Base-by-base conservation (phyloP, 2,113 vertebrate species). In the Pterocles gutturalis region DNA sequence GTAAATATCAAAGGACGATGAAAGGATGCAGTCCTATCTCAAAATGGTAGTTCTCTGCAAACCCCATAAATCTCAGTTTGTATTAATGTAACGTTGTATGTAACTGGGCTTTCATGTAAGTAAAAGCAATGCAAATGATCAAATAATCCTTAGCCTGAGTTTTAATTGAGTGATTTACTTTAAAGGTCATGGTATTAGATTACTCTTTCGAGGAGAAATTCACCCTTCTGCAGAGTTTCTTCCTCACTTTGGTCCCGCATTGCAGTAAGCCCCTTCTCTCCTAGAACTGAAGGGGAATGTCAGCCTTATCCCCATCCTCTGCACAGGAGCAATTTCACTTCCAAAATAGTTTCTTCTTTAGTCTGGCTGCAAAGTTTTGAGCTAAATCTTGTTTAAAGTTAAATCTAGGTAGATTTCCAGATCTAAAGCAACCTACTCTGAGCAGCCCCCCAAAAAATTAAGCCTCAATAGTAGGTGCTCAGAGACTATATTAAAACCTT, bases 1-100 rank as follows among this genome's bases (percentile, higher is more conserved):
- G 94, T 92, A 97, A 97, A 97, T 97, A 97, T 95, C 97, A 97
- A 97, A 97, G 94, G 89, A 96, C 8, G 66, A 96, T 93, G 89
- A 97, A 96, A 97, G 93, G 93, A 97, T 92, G 90, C 22, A 3
- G 85, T 79, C 78, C 95, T 94, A 93, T 96, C 94, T 96, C 85
- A 86, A 72, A 97, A 95, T 71, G 94, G 89, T 95, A 87, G 78
- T 89, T 77, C 46, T 72, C 93, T 81, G 76, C 66, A 89, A 96
- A 96, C 72, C 49, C 93, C 71, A 93, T 67, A 90, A 83, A 96
- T 95, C 90, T 57, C 62, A 64, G 91, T 95, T 94, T 97, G 89
- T 92, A 96, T 94, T 97, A 96, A 96, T 80, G 95, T 93, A 96
- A 91, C n/a, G 3, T 93, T 95, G 90, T 84, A 54, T 95, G 89